Evolutionary conservation across 2,888 invertebrate genomes (phyloP), one percentile per base, ranked within the genome.

Genomic region (Cyaniris semiargus): DNA sequence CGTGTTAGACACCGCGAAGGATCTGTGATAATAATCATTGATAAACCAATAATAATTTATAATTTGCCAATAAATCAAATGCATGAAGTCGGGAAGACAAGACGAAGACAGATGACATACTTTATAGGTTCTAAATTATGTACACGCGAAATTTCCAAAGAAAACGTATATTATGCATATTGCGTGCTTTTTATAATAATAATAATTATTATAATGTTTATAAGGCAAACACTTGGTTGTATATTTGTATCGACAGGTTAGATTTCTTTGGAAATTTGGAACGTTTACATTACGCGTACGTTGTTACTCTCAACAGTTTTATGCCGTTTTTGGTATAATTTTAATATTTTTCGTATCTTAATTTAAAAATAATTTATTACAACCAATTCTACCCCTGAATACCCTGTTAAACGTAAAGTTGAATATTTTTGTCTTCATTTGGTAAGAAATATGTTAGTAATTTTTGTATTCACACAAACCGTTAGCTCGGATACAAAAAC

Each of bases 1-100:
- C 79, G 85, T 85, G 85, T 85, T 84, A 82, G 80, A 85, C 84
- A 86, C 85, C 80, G 76, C 78, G 77, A 80, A 81, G 60, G 60
- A 23, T 60, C 58, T 10, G 23, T 21, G 21, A 21, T 44, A 38
- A 48, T 48, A 53, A 18, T 53, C 10, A 53, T 53, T 18, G 53
- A 53, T 60, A 60, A 60, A 60, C 15, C 27, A 66, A 66, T 66
- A 66, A 44, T 10, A 44, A 27, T 66, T 66, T 66, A 27, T 66
- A 66, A 66, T 6, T 31, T 27, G 27, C 18, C 66, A 66, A 66
- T 66, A 31, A 27, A 27, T 66, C 66, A 66, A 27, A 13, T 66
- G 27, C 27, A 66, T 7, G 15, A 27, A 66, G 58, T 58, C 58
- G 21, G 60, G 66, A 66, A 66, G 66, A 66, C 66, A 13, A 60